phyloP scores from a whole-genome alignment of 1,140 invertebrate genomes.

The Drosophila willistoni region DNA sequence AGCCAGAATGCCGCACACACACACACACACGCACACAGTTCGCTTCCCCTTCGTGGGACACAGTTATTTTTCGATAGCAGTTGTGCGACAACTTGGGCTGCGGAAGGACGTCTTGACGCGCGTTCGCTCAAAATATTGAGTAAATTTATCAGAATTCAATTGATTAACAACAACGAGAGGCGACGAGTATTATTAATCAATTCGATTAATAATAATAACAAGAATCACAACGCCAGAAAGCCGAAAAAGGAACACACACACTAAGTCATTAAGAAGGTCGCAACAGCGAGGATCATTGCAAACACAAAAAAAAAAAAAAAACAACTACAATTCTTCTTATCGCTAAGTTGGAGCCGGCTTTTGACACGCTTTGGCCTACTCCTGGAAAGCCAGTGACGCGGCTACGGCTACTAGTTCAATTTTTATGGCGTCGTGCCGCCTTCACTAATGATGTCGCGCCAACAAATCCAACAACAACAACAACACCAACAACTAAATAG shows the following conservation, averaged over 20 bases:
- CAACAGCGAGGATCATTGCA: background rate
- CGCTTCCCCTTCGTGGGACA: background rate
- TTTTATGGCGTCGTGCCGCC: slow-evolving; percentile 51
- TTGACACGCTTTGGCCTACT: slow-evolving; percentile 49
- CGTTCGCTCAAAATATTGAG: slow-evolving; percentile 44
- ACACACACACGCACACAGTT: slow-evolving; percentile 30
- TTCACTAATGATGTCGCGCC: slow-evolving; percentile 78
- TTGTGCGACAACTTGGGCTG: slow-evolving; percentile 80
- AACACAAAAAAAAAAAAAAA: background rate
- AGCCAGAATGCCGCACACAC: background rate
- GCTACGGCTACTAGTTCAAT: slow-evolving; percentile 16
- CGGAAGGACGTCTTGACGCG: slow-evolving; percentile 76
- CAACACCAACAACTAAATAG: slow-evolving; percentile 15
- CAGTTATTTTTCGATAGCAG: slow-evolving; percentile 70
- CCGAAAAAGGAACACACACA: background rate
- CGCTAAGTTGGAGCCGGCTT: slow-evolving; percentile 26
- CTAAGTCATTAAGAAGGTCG: background rate
- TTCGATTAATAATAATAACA: slow-evolving; percentile 1
- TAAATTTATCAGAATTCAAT: slow-evolving; percentile 17
- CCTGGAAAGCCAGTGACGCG: slow-evolving; percentile 44
- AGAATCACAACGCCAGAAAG: background rate
- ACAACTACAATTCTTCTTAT: slow-evolving; percentile 15
- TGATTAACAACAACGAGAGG: background rate
- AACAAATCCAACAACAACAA: slow-evolving; percentile 37
- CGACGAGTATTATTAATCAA: background rate